Evolutionary conservation across 2,797 vertebrate species (phyloP).

Genomic region (Bradypodion pumilum): DNA sequence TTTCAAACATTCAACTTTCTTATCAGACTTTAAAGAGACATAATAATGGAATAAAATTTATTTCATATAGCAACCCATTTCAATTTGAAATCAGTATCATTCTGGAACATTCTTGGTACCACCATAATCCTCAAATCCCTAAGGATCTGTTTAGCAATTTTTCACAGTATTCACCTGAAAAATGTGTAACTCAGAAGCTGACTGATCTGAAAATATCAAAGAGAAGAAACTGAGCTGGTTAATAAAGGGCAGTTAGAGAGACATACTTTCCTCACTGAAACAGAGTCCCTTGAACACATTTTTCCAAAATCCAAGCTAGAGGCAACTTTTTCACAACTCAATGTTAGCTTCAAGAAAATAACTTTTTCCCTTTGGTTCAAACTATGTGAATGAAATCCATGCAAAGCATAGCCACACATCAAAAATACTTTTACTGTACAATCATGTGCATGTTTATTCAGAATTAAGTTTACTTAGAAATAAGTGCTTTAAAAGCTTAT

Average conservation of each 20-base stretch:
- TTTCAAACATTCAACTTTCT: neutral
- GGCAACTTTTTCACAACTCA: neutral
- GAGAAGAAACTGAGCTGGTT: neutral
- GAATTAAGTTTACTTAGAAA: neutral
- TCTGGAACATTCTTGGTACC: neutral
- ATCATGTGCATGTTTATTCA: neutral
- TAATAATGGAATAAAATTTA: neutral
- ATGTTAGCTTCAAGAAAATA: neutral
- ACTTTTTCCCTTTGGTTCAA: neutral
- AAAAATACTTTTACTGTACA: neutral
- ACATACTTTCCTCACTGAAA: neutral
- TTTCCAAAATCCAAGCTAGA: neutral
- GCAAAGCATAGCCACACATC: neutral
- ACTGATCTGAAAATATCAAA: neutral
- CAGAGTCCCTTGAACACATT: accelerated
- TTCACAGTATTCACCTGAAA: neutral
- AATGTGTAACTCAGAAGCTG: neutral
- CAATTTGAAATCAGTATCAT: slow-evolving; percentile 5
- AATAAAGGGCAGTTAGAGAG: neutral
- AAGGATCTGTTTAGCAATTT: neutral
- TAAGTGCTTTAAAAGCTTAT: neutral
- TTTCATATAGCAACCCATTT: neutral
- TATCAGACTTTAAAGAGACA: neutral
- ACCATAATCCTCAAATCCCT: slow-evolving; percentile 1
- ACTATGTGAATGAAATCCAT: neutral